Base-by-base conservation (phyloP, 2,113 vertebrate genomes). In the Muscicapa adusta region DNA sequence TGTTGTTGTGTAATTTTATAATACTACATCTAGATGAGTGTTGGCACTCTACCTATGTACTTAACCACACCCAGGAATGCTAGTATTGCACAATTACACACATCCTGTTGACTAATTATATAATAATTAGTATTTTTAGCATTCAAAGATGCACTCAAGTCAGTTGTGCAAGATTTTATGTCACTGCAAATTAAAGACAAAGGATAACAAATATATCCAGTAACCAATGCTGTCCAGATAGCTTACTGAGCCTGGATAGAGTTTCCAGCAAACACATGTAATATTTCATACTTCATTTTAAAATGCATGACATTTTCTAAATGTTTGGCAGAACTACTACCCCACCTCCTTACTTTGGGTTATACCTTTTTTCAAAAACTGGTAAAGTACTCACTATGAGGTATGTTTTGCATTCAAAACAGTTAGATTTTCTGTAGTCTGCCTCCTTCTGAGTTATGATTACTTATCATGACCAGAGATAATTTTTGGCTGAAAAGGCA, bases 91-190 rank as follows among this genome's bases (percentile, higher is more conserved):
- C 93, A 97, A 96, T 95, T 96, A 91, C 93, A 97, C 79, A 95
- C 85, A 97, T 97, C 94, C 97, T 96, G 91, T 91, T 96, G 91
- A 93, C 96, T 98, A 96, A 96, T 97, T 98, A 96, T 40, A 85
- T 96, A 98, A 97, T 97, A 91, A 95, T 92, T 93, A 89, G 66
- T 94, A 94, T 89, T 96, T 94, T 97, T 95, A 95, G 94, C 74
- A 91, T 96, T 97, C 89, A 97, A 71, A 92, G 93, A 91, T 93
- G 91, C 70, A 93, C 62, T 96, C 82, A 93, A 93, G 90, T 96
- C 15, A 11, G 61, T 96, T 97, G 95, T 23, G 60, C 93, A 97
- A 94, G 90, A 93, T 62, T 88, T 95, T 93, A 56, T 77, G 84
- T 94, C 94, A 68, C 22, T 81, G 74, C 62, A 82, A 67, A 85